Conservation (phyloP, 2,888 invertebrate species). For the Cepaea hortensis region DNA sequence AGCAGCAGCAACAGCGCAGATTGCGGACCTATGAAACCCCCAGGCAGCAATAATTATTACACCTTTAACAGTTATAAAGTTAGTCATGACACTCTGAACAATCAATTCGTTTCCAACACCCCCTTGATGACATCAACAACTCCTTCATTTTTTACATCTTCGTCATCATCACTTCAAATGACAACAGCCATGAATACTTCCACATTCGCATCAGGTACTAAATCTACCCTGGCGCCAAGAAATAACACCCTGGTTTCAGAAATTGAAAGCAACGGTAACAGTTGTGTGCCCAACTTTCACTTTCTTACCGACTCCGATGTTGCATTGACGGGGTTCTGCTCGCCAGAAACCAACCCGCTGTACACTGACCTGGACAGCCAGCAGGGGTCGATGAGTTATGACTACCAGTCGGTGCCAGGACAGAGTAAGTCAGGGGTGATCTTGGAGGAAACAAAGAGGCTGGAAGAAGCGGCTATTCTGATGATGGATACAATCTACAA, state of each 20-base stretch:
- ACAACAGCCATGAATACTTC: not conserved
- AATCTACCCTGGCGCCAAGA: not conserved
- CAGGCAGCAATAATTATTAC: not conserved
- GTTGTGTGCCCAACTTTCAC: slow-evolving; percentile 12
- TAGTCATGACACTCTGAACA: not conserved
- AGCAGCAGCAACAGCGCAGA: not conserved
- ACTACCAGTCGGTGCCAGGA: not conserved
- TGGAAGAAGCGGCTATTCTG: slow-evolving; percentile 30
- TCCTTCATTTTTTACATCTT: not conserved
- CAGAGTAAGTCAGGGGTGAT: not conserved
- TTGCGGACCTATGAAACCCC: not conserved
- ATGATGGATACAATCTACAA: slow-evolving; percentile 35
- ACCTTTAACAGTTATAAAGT: too few species aligned
- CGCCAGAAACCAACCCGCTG: not conserved
- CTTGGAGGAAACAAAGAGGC: not conserved
- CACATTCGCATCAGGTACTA: not conserved
- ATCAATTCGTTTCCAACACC: not conserved
- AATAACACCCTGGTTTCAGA: not conserved
- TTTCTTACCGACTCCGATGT: slow-evolving; percentile 2
- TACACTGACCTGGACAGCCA: slow-evolving; percentile 36
- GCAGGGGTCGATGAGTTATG: slow-evolving; percentile 17
- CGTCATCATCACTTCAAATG: not conserved
- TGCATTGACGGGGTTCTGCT: not conserved
- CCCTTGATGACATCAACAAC: not conserved
- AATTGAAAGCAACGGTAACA: not conserved